A percentile compares a stretch with the other conserved stretches of the same genome.
Conservation (phyloP, 1,140 invertebrate genomes). For the Phthorimaea operculella region DNA sequence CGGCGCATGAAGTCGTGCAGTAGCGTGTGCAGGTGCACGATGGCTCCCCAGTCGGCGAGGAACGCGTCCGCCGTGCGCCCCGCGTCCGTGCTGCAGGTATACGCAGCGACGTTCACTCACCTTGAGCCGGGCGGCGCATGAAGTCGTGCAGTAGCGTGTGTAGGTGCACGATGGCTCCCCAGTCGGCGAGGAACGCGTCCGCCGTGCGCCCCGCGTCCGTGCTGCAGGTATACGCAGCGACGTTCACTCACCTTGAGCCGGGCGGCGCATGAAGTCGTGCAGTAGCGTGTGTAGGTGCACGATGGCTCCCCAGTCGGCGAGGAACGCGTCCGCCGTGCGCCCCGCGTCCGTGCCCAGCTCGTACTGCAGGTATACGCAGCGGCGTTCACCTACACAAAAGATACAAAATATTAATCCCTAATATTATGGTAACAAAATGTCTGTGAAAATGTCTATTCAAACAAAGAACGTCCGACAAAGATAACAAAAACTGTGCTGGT, state of each 20-base stretch:
- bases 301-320: conserved; percentile 92
- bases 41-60: conserved; percentile 90
- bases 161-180: conserved; percentile 90
- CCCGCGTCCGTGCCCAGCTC: conserved; percentile 83
- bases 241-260: conserved; percentile 57
- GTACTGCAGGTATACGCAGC: conserved; percentile 89
- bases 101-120: conserved; percentile 75
- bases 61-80: conserved; percentile 84
- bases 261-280: conserved; percentile 72
- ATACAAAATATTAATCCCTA: neutral
- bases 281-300: conserved; percentile 88
- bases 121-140: conserved; percentile 51
- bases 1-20: conserved; percentile 75
- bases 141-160: conserved; percentile 85
- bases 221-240: conserved; percentile 86
- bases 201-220: conserved; percentile 83
- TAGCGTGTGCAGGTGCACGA: conserved; percentile 87
- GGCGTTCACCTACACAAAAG: conserved; percentile 71
- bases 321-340: conserved; percentile 83
- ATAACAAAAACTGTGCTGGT: no score
- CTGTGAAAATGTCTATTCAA: no score
- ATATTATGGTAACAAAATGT: no score
- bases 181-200: conserved; percentile 86
- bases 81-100: conserved; percentile 81
- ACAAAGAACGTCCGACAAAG: no score